Evolutionary conservation across 2,888 invertebrate genomes (phyloP), one percentile per base, ranked within the genome.

Genomic region (Lydus trimaculatus): DNA sequence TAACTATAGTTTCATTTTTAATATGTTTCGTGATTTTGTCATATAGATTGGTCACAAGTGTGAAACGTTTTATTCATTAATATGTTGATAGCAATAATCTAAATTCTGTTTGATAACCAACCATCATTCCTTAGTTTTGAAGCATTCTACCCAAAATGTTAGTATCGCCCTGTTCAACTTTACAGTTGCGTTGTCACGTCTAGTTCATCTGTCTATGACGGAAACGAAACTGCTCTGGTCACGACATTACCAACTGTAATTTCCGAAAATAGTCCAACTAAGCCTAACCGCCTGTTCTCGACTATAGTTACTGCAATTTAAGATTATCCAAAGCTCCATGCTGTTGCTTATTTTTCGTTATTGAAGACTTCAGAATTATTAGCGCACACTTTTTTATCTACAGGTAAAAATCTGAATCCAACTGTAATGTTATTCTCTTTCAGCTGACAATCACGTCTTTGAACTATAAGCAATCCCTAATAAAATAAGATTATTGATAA

Each of bases 161-260:
- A 71, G 67, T 66, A 70, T 65, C 71, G 65, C 70, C 68, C 63
- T 31, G 15, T 56, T 52, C 62, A 76, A 74, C 74, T 75, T 76
- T 72, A 70, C 73, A 75, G 74, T 74, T 72, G 70, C 72, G 72
- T 72, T 70, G 76, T 75, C 76, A 76, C 76, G 76, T 76, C 70
- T 73, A 69, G 69, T 75, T 75, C 76, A 76, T 76, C 76, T 76
- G 76, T 74, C 75, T 76, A 72, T 74, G 76, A 76, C 75, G 75
- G 74, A 70, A 73, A 72, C 72, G 69, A 70, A 72, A 69, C 72
- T 73, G 72, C 66, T 63, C 60, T 64, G 63, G 65, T 61, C 69
- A 70, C 61, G 58, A 70, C 65, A 52, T 63, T 64, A 66, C 67
- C 65, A 65, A 67, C 67, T 70, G 59, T 70, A 70, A 70, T 70